Evolutionary conservation across 23 tunicate species (phyloP).

Genomic region (Styela plicata): DNA sequence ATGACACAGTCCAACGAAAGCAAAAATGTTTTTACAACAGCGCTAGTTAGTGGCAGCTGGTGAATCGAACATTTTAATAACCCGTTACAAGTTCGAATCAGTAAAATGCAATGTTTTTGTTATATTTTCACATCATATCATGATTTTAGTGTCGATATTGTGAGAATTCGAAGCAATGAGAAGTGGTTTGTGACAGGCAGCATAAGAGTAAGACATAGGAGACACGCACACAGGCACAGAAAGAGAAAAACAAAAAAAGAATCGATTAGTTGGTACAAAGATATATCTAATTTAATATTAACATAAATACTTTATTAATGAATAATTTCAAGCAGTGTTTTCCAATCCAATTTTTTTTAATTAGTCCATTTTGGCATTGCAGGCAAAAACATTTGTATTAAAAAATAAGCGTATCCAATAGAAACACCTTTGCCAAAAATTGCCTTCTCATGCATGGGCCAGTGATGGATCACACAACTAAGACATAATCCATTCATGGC

Average conservation of each 20-base stretch:
- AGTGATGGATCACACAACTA: no score
- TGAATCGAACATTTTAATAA: neutral
- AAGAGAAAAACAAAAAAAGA: slow-evolving; percentile 13
- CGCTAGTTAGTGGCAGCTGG: slow-evolving; percentile 38
- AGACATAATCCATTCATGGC: no score
- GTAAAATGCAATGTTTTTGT: neutral
- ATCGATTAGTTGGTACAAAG: slow-evolving; percentile 9
- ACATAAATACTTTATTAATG: neutral
- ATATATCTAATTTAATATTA: neutral
- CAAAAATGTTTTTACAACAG: neutral
- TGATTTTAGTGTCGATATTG: slow-evolving; percentile 1
- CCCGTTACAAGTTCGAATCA: neutral
- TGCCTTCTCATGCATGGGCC: no score
- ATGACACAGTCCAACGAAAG: neutral
- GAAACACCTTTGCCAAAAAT: no score
- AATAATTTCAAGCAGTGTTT: neutral
- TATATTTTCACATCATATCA: neutral
- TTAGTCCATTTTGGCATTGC: no score
- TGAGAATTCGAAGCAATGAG: neutral
- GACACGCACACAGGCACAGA: slow-evolving; percentile 31
- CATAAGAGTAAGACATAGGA: neutral
- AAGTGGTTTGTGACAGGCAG: slow-evolving; percentile 6
- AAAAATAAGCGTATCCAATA: no score
- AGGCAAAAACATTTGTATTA: no score
- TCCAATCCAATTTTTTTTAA: no score